Base-by-base conservation (phyloP, 2,797 vertebrate species). In the Hippopotamyrus pictus region DNA sequence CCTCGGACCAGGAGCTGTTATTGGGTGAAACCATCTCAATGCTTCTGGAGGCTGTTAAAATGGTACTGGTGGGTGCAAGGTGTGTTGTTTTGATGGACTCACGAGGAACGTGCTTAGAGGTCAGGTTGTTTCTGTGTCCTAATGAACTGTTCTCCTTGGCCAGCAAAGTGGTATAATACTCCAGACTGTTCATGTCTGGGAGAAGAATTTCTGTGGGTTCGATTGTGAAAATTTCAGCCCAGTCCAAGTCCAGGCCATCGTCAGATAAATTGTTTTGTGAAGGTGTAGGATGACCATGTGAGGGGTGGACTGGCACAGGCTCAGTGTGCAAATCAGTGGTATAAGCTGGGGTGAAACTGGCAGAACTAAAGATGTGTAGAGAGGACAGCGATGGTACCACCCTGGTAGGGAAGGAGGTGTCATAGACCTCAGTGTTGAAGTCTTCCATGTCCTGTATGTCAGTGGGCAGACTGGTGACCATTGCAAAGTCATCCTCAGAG, bases 361-460 rank as follows among this genome's bases (percentile, higher is more conserved):
- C 86, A 91, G 92, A 91, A 82, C 90, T 22, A 12, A 0, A 46
- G 48, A 93, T 0, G 0, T 93, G 89, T 53, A 89, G 94, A 19
- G 97, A 97, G 73, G 96, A 96, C 1, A 98, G 94, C 0, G 96
- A 93, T 50, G 96, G 92, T 0, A 96, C 89, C 0, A 96, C 97
- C 22, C 97, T 95, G 9, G 95, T 92, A 0, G 97, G 97, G 91
- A 97, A 98, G 90, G 94, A 90, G 0, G 96, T 97, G 93, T 97
- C 95, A 51, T 97, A 97, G 19, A 93, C 93, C 91, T 97, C 94
- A 6, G 93, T 94, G 48, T 92, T 88, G 12, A 95, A 94, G 57
- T 97, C 97, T 90, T 97, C 97, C 25, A 95, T 90, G 9, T 98
- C 97, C 1, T 97, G 96, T 11, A 94, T 88, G 0, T 96, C 95